These are phyloP conservation scores for Rhopalosiphum nymphaeae DNA, from an alignment of 2,888 invertebrate species.

Conservation along the genomic window DNA sequence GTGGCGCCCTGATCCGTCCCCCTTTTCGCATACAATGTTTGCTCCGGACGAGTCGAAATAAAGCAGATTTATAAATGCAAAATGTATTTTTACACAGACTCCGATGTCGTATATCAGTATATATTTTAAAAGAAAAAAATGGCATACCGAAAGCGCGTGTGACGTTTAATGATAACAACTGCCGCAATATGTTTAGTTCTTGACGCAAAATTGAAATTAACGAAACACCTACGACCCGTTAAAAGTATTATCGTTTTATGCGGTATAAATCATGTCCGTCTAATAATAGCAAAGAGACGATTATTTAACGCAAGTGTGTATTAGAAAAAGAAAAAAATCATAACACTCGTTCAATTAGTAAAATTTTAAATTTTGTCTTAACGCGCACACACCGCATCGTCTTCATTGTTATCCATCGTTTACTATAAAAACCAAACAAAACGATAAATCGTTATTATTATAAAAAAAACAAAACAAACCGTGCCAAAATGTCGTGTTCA, in stretches of 20 bases:
- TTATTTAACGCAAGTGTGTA: not conserved
- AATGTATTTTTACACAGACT: slow-evolving; percentile 38
- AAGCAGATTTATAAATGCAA: slow-evolving; percentile 10
- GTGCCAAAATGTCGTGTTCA: slow-evolving; percentile 46
- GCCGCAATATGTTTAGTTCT: slow-evolving; percentile 19
- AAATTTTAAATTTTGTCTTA: not conserved
- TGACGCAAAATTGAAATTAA: slow-evolving; percentile 46
- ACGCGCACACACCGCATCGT: not conserved
- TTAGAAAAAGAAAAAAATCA: not conserved
- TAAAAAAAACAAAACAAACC: slow-evolving; percentile 11
- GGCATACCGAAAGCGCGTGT: not conserved
- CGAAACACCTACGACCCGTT: not conserved
- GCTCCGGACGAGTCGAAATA: slow-evolving; percentile 33
- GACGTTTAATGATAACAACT: slow-evolving; percentile 15
- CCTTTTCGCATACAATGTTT: not conserved
- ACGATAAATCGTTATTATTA: slow-evolving; percentile 49
- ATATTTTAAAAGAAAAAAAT: not conserved
- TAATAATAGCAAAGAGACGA: slow-evolving; percentile 21
- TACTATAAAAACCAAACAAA: slow-evolving; percentile 24
- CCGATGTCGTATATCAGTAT: not conserved
- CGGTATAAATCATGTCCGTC: not conserved
- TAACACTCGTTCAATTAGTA: slow-evolving; percentile 43
- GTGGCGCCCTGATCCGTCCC: not conserved
- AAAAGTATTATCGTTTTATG: not conserved
- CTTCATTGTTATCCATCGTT: slow-evolving; percentile 52